These are phyloP conservation scores for Beris morrisii DNA, from an alignment of 2,888 invertebrate species.

Conservation along the genomic window DNA sequence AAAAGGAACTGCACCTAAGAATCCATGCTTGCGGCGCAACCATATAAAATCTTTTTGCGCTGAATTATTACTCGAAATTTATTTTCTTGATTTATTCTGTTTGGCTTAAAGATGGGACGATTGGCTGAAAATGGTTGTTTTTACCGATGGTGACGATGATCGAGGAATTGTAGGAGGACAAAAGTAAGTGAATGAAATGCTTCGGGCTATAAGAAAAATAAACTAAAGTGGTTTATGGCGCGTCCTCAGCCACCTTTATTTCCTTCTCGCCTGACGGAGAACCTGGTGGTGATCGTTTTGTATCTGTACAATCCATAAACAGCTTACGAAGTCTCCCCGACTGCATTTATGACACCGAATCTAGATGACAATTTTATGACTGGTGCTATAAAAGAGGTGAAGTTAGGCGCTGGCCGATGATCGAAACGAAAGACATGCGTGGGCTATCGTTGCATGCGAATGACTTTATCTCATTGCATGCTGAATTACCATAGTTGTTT, in stretches of 20 bases:
- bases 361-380: conserved; percentile 31
- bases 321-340: too few relatives aligned
- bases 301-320: too few relatives aligned
- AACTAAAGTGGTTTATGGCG: conserved; percentile 29
- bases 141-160: conserved; percentile 24
- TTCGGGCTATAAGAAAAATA: conserved; percentile 16
- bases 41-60: conserved; percentile 31
- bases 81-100: conserved; percentile 39
- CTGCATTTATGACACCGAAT: conserved; percentile 29
- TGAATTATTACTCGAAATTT: conserved; percentile 42
- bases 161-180: conserved; percentile 32
- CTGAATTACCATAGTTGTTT: conserved; percentile 16
- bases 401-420: conserved; percentile 2
- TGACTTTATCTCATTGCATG: conserved; percentile 31
- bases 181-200: conserved; percentile 23
- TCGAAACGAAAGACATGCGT: conserved; percentile 29
- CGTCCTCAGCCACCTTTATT: conserved; percentile 17
- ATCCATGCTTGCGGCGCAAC: neutral
- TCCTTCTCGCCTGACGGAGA: neutral
- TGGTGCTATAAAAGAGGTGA: neutral
- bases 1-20: neutral
- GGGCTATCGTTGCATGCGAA: conserved; percentile 29
- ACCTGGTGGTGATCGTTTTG: neutral
- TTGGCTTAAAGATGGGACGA: neutral
- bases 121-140: neutral